A percentile compares a stretch with the other conserved stretches of the same genome.
phyloP scores from a whole-genome alignment of 2,888 invertebrate genomes.

The Drosophila mayaguana region DNA sequence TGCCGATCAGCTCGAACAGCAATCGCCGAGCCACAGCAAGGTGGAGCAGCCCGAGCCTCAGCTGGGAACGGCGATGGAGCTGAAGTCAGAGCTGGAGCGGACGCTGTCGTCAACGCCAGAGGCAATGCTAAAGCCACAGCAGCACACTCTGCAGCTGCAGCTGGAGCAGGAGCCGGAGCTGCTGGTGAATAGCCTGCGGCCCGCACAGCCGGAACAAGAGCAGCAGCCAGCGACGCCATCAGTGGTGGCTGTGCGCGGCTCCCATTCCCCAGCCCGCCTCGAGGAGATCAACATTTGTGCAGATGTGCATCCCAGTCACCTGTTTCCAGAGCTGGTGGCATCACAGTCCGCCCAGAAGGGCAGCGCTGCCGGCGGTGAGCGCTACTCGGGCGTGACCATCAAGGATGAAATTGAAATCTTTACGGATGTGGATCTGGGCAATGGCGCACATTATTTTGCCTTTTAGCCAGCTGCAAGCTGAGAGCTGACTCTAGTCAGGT shows the following conservation, averaged over 20 bases:
- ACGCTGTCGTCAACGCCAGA: not conserved
- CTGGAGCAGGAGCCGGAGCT: not conserved
- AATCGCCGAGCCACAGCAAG: slow-evolving; percentile 11
- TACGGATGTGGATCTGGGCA: slow-evolving; percentile 45
- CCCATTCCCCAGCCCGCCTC: slow-evolving; percentile 61
- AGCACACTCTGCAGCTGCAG: not conserved
- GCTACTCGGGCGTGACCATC: slow-evolving; percentile 44
- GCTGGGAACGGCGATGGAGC: not conserved
- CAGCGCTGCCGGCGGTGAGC: not conserved
- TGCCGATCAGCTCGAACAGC: slow-evolving; percentile 44
- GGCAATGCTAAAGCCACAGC: not conserved
- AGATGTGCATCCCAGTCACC: slow-evolving; percentile 49
- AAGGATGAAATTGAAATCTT: slow-evolving; percentile 58
- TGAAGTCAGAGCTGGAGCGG: not conserved
- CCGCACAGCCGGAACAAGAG: not conserved
- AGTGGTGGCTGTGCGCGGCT: slow-evolving; percentile 19
- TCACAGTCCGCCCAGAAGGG: not conserved
- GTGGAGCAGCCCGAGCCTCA: slow-evolving; percentile 7
- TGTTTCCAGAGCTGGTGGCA: not conserved
- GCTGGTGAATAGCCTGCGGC: too few relatives aligned
- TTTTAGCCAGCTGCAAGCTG: slow-evolving; percentile 8
- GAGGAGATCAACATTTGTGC: slow-evolving; percentile 41
- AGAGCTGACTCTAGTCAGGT: slow-evolving; percentile 5
- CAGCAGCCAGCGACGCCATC: not conserved
- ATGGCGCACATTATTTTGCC: slow-evolving; percentile 28